Conservation (phyloP, 2,888 invertebrate species). For the Steinernema carpocapsae region DNA sequence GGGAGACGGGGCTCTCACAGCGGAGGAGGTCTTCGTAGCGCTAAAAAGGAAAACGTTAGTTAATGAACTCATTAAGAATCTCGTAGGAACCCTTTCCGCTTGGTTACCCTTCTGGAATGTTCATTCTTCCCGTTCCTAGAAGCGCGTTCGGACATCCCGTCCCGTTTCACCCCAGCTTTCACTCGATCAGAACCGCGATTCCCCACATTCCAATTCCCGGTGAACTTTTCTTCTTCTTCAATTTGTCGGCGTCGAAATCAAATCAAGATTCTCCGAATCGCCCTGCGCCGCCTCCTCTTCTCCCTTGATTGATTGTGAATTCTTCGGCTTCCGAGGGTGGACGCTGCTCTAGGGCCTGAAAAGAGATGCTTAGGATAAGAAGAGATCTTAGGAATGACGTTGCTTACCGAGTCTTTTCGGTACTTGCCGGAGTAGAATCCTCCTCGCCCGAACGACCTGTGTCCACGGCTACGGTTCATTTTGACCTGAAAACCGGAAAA, state of each 20-base stretch:
- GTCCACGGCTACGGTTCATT: no score
- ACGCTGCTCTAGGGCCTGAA: no score
- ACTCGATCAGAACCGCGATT: not conserved
- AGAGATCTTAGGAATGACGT: no score
- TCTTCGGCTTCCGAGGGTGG: no score
- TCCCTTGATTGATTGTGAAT: conserved; percentile 33
- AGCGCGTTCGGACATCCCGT: not conserved
- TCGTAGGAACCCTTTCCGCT: no score
- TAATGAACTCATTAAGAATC: no score
- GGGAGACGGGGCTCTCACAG: conserved; percentile 18
- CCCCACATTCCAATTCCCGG: conserved; percentile 21
- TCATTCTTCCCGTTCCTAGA: not conserved
- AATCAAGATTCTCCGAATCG: not conserved
- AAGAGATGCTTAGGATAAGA: no score
- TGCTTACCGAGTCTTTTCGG: no score
- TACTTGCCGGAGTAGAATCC: no score
- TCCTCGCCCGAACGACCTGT: no score
- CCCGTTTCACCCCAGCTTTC: conserved; percentile 2
- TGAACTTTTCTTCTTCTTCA: conserved; percentile 21
- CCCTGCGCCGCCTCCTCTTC: conserved; percentile 14
- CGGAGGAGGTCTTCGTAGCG: conserved; percentile 22
- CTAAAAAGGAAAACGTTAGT: conserved; percentile 1
- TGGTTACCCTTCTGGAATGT: not conserved
- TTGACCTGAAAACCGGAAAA: no score
- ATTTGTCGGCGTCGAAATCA: no score